Percentiles rank a stretch among this genome's conserved stretches.
phyloP scores from a whole-genome alignment of 2,888 invertebrate species.

The Biston betularia region DNA sequence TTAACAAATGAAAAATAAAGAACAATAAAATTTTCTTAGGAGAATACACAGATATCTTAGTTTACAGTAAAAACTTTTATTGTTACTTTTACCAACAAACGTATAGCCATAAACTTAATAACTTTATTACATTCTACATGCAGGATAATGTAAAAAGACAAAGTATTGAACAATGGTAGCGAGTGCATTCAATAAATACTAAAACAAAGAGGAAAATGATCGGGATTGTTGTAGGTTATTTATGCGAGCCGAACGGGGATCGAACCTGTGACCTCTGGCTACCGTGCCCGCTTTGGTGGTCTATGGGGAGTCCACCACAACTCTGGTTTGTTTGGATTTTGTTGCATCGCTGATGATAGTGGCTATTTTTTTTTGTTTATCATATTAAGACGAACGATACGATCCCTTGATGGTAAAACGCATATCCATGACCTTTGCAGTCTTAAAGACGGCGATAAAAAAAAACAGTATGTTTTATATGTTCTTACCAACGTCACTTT shows the following conservation, averaged over 20 bases:
- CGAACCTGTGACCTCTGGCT: slow-evolving; percentile 76
- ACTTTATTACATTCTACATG: slow-evolving; percentile 48
- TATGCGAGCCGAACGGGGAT: slow-evolving; percentile 64
- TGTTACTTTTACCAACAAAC: background rate
- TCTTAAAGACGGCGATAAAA: too few relatives aligned
- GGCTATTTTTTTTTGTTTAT: too few relatives aligned
- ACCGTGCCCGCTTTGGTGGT: slow-evolving; percentile 76
- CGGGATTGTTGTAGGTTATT: slow-evolving; percentile 77
- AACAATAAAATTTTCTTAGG: background rate
- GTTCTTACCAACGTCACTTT: too few relatives aligned
- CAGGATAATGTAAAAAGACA: slow-evolving; percentile 49
- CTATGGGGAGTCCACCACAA: slow-evolving; percentile 40
- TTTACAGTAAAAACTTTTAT: background rate
- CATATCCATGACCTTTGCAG: too few relatives aligned
- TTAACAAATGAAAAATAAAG: too few relatives aligned
- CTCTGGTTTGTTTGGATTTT: background rate
- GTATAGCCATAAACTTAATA: slow-evolving; percentile 43
- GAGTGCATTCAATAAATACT: slow-evolving; percentile 74
- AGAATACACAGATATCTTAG: too few relatives aligned
- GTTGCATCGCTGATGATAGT: background rate
- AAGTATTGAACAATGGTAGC: slow-evolving; percentile 69
- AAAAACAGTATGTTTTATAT: too few relatives aligned
- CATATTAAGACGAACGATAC: background rate
- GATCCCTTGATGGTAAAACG: too few relatives aligned
- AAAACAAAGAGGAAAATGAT: slow-evolving; percentile 68